A percentile compares a stretch with the other conserved stretches of the same genome.
Evolutionary conservation across 2,797 vertebrate species (phyloP).

Genomic region (Poeciliopsis presidionis): DNA sequence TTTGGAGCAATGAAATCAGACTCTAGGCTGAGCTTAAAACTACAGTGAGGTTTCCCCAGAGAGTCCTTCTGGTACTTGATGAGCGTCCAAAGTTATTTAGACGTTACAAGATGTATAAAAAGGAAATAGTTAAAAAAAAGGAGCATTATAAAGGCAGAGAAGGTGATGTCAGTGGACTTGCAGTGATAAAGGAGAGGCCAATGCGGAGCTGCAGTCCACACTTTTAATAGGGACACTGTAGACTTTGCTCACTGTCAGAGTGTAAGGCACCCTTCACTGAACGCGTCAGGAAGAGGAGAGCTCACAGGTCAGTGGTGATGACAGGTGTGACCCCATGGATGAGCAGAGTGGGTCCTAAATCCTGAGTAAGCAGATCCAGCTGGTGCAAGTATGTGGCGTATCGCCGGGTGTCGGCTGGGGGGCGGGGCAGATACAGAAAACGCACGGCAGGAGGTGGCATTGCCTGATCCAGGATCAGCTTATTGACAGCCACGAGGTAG

Average conservation of each 20-base stretch:
- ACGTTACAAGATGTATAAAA: slow-evolving; percentile 4
- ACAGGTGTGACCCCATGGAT: slow-evolving; percentile 91
- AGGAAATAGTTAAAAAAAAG: background rate
- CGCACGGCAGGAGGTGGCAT: slow-evolving; percentile 80
- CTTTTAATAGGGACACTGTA: background rate
- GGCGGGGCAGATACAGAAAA: slow-evolving; percentile 90
- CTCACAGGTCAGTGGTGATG: slow-evolving; percentile 91
- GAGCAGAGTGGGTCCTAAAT: slow-evolving; percentile 89
- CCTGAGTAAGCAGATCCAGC: slow-evolving; percentile 85
- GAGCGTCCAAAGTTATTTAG: background rate
- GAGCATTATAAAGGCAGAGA: slow-evolving; percentile 7
- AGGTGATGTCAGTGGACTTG: background rate
- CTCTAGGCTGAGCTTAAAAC: slow-evolving; percentile 9
- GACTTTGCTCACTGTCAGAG: background rate
- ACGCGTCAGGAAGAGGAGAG: slow-evolving; percentile 30
- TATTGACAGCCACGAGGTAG: slow-evolving; percentile 86
- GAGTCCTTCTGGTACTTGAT: slow-evolving; percentile 1
- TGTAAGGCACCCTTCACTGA: background rate
- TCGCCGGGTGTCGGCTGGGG: slow-evolving; percentile 86
- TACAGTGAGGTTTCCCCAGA: background rate
- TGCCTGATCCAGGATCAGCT: slow-evolving; percentile 83
- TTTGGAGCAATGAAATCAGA: slow-evolving; percentile 36
- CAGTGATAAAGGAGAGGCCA: background rate
- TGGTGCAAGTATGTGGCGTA: slow-evolving; percentile 86
- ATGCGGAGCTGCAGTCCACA: background rate